Conservation (phyloP, 92 coral and sea anemone genomes). For the Parazoanthus atlanticus region DNA sequence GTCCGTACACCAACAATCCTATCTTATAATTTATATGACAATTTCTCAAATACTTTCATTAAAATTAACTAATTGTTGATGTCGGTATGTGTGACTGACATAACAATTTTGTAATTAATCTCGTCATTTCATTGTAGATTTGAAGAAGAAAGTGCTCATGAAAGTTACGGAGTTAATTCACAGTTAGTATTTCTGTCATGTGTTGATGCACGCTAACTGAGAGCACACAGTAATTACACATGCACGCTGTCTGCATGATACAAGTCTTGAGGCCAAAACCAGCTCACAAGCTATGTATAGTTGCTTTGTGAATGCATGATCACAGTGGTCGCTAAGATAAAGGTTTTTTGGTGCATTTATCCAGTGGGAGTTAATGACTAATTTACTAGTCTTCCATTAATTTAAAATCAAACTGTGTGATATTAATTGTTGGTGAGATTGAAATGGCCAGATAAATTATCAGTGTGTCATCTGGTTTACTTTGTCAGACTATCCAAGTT, state of each 20-base stretch:
- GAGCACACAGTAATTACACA: slow-evolving; percentile 28
- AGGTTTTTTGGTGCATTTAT: background rate
- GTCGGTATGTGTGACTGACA: slow-evolving; percentile 18
- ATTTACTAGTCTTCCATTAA: too few species aligned
- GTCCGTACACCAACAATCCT: background rate
- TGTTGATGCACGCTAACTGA: slow-evolving; percentile 38
- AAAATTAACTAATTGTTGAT: background rate
- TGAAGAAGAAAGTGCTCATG: slow-evolving; percentile 62
- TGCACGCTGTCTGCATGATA: slow-evolving; percentile 16
- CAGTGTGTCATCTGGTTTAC: too few species aligned
- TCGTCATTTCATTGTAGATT: slow-evolving; percentile 71
- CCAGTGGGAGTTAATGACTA: background rate
- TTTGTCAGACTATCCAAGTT: too few species aligned
- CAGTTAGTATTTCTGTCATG: slow-evolving; percentile 73
- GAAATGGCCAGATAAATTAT: too few species aligned
- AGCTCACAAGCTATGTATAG: background rate
- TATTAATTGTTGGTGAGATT: too few species aligned
- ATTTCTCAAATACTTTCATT: background rate
- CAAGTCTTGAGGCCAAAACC: background rate
- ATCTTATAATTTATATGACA: background rate
- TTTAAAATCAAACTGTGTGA: too few species aligned
- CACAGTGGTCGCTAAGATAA: background rate
- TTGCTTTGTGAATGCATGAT: background rate
- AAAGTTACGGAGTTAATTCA: slow-evolving; percentile 68
- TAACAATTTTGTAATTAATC: slow-evolving; percentile 19